Evolutionary conservation across 2,797 vertebrate genomes (phyloP).

Genomic region (Eremophila alpestris): DNA sequence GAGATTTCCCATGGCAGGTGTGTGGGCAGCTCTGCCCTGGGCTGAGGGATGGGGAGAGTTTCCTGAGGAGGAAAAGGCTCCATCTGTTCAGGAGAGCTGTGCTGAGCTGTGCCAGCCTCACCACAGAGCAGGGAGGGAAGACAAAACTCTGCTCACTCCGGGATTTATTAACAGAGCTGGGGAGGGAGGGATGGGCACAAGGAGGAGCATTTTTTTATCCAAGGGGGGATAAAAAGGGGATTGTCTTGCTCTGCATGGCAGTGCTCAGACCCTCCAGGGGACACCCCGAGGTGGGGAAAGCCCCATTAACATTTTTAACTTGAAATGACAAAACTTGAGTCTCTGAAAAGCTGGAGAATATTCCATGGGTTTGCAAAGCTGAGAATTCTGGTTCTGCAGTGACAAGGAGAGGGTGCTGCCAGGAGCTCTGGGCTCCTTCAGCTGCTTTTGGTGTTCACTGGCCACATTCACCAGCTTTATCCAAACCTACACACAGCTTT

Average conservation of each 20-base stretch:
- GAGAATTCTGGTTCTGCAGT: too few relatives aligned
- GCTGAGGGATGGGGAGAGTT: not conserved
- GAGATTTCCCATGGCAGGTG: not conserved
- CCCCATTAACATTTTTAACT: not conserved
- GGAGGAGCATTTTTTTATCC: not conserved
- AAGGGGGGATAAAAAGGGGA: fast-evolving
- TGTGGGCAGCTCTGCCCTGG: not conserved
- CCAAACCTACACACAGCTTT: not conserved
- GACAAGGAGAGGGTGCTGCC: not conserved
- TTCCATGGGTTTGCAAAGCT: not conserved
- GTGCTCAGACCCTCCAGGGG: not conserved
- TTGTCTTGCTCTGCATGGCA: not conserved
- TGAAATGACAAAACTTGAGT: not conserved
- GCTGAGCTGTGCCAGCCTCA: not conserved
- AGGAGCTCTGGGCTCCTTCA: not conserved
- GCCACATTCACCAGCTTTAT: too few relatives aligned
- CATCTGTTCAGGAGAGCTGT: not conserved
- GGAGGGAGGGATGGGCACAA: not conserved
- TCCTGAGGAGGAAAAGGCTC: not conserved
- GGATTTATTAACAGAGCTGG: not conserved
- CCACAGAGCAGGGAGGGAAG: not conserved
- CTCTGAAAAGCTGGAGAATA: not conserved
- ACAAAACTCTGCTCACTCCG: not conserved
- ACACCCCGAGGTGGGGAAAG: not conserved
- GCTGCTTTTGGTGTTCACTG: not conserved